Base-by-base conservation (phyloP, 1,140 invertebrate genomes). In the Papilio aristodemus region DNA sequence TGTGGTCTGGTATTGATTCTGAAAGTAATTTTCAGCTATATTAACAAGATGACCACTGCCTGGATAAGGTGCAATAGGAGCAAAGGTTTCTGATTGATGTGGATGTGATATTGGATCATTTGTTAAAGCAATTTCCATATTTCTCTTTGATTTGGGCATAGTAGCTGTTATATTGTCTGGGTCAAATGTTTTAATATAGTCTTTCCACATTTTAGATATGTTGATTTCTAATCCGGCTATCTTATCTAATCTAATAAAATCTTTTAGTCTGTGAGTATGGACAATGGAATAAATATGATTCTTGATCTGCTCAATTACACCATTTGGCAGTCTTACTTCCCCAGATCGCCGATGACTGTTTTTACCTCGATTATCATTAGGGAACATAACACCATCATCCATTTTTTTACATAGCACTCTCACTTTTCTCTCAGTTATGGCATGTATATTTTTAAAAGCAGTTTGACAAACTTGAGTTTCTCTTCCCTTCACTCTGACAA, bases 391-490 rank as follows among this genome's bases (percentile, higher is more conserved):
- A 68, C 92, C 93, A 83, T 93, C 92, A 80, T 93, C 92, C 89
- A 93, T 92, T 78, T 93, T 93, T 70, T 93, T 92, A 72, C 92
- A 93, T 5, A 93, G 79, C 5, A 93, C 93, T 78, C 92, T 81
- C 0, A 93, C 92, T 83, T 93, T 93, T 70, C 92, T 84, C 74
- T 93, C 92, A 27, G 92, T 93, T 46, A 93, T 92, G 4, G 92
- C 91, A 85, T 93, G 93, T 67, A 93, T 93, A 78, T 93, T 93
- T 85, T 93, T 93, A 76, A 93, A 93, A 39, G 93, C 93, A 54
- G 91, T 91, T 73, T 93, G 92, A 74, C 93, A 93, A n/a, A 93
- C 92, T 86, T 93, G 92, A 57, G 92, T 93, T 76, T 93, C 93
- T 69, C 90, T 86, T 22, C 93, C 93, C 71, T 90, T 90, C 8